Evolutionary conservation across 2,797 vertebrate genomes (phyloP).

Genomic region (Dicrostonyx torquatus): DNA sequence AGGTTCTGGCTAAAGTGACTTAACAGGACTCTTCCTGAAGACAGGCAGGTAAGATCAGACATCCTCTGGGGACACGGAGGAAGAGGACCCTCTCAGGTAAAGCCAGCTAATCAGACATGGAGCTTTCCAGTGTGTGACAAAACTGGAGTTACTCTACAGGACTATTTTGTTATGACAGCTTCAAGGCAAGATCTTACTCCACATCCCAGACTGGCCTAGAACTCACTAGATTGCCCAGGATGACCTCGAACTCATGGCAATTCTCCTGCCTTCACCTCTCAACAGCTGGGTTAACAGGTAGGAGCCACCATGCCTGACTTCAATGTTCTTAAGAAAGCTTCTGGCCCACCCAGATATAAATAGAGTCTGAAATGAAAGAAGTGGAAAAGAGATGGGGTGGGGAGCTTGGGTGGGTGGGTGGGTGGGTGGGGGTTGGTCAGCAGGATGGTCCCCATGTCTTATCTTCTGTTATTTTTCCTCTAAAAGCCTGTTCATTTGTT

Average conservation of each 20-base stretch:
- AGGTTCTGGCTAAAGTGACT: neutral
- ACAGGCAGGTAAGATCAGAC: neutral
- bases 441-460: too few species aligned
- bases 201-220: neutral
- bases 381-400: neutral
- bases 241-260: neutral
- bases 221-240: neutral
- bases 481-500: neutral
- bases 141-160: neutral
- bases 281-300: neutral
- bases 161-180: neutral
- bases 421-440: neutral
- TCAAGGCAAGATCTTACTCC: neutral
- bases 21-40: neutral
- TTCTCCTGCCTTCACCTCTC: neutral
- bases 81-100: neutral
- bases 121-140: neutral
- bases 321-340: neutral
- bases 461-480: too few species aligned
- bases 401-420: too few species aligned
- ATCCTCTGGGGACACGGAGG: neutral
- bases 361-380: neutral
- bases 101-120: neutral
- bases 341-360: neutral
- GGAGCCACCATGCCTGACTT: neutral